Evolutionary conservation across 2,113 vertebrate genomes (phyloP), one percentile per base, ranked within the genome.

Genomic region (Catharus bicknelli): DNA sequence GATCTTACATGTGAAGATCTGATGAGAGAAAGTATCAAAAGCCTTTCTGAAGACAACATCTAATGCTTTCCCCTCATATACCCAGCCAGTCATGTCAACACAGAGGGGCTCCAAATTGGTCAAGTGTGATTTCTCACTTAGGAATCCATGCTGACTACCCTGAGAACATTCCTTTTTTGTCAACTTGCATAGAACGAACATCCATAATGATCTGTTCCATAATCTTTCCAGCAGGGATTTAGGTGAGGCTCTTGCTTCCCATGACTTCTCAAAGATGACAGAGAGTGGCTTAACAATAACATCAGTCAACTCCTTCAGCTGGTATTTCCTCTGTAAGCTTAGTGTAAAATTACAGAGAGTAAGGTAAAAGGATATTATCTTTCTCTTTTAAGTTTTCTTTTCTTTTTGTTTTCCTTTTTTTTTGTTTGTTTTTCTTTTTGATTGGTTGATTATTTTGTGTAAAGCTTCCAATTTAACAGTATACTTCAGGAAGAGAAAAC

Each of bases 111-210:
- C 9, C 5, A n/a, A 22, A 38, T 7, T 25, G 9, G 27, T 17
- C 45, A 36, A 73, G 23, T 7, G 16, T 15, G 13, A 53, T 38
- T 74, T 74, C 53, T 53, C 11, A 45, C 19, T 67, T 25, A 26
- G 7, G 3, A 3, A 74, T 53, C 29, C 13, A 25, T 20, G 5
- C 9, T 59, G 27, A 18, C 27, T 38, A 42, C 23, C 19, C n/a
- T 54, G 12, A 70, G 5, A 70, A 17, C 3, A 20, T 25, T 11
- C 4, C 4, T n/a, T 38, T 38, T 67, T 81, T 38, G 13, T 30
- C n/a, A 40, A 59, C 0, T 0, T 53, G 12, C 0, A 0, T 47
- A 21, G 23, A 74, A 16, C 2, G 1, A 67, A 17, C 12, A 53
- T 29, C 13, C 45, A 59, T 18, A 40, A 40, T 25, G 36, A 74